Conservation (phyloP, 2,888 invertebrate species). For the Drosophila fungiperda region DNA sequence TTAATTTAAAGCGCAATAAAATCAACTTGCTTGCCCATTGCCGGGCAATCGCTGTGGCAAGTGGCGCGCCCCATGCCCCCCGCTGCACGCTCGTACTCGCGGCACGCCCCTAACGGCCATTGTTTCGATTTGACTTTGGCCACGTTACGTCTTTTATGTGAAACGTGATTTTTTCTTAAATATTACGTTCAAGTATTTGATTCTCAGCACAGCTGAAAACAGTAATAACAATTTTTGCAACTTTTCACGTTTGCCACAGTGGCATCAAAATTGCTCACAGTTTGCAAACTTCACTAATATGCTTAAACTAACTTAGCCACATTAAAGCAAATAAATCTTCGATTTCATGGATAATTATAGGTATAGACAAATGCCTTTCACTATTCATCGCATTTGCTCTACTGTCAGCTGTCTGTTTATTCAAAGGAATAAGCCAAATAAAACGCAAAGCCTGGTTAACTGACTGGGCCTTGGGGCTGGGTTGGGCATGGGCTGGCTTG, state of each 20-base stretch:
- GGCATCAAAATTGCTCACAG: background rate
- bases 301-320: background rate
- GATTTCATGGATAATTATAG: background rate
- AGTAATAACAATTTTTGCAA: constrained; percentile 40
- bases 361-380: background rate
- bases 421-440: constrained; percentile 40
- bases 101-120: constrained; percentile 44
- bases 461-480: constrained; percentile 8
- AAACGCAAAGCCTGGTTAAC: constrained; percentile 17
- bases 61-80: constrained; percentile 34
- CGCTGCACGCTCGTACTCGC: background rate
- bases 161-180: constrained; percentile 78
- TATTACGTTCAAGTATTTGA: constrained; percentile 58
- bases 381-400: background rate
- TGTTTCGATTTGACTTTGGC: constrained; percentile 68
- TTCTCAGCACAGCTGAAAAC: constrained; percentile 38
- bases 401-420: constrained; percentile 29
- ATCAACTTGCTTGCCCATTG: constrained; percentile 67
- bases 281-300: background rate
- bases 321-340: background rate
- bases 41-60: constrained; percentile 46
- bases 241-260: constrained; percentile 25
- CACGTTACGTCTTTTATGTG: constrained; percentile 76
- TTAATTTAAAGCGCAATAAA: constrained; percentile 79
- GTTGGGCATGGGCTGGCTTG: background rate